Evolutionary conservation across 2,113 vertebrate species (phyloP).

Genomic region (Saguinus midas): DNA sequence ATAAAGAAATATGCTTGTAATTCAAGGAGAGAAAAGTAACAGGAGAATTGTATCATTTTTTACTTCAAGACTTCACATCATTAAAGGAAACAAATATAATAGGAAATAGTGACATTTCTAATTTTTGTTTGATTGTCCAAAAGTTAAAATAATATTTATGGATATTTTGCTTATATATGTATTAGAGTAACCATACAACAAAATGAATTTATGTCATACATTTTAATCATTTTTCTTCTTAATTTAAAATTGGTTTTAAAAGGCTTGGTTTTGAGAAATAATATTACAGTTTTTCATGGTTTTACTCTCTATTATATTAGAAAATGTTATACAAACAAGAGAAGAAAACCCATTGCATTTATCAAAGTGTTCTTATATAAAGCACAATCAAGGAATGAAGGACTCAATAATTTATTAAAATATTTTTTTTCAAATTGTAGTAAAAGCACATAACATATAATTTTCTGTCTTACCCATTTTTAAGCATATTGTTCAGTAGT

Average conservation of each 20-base stretch:
- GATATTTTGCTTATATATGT: not conserved
- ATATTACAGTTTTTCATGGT: not conserved
- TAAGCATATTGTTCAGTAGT: not conserved
- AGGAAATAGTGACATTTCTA: not conserved
- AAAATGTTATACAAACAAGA: not conserved
- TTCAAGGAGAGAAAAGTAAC: not conserved
- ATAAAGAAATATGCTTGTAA: not conserved
- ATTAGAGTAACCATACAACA: not conserved
- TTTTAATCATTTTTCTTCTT: not conserved
- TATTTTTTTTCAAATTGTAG: not conserved
- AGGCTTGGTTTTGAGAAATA: not conserved
- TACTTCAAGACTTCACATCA: not conserved
- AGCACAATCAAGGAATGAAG: not conserved
- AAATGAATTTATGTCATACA: not conserved
- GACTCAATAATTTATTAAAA: not conserved
- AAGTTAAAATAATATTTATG: not conserved
- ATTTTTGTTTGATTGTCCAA: not conserved
- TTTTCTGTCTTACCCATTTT: not conserved
- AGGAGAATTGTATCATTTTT: not conserved
- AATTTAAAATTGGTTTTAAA: not conserved
- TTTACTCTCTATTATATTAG: not conserved
- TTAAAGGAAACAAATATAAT: not conserved
- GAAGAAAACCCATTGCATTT: not conserved
- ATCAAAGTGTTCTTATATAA: not conserved
- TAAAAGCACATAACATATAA: not conserved